Evolutionary conservation across 2,797 vertebrate genomes (phyloP), one percentile per base, ranked within the genome.

Genomic region (Iguana delicatissima): DNA sequence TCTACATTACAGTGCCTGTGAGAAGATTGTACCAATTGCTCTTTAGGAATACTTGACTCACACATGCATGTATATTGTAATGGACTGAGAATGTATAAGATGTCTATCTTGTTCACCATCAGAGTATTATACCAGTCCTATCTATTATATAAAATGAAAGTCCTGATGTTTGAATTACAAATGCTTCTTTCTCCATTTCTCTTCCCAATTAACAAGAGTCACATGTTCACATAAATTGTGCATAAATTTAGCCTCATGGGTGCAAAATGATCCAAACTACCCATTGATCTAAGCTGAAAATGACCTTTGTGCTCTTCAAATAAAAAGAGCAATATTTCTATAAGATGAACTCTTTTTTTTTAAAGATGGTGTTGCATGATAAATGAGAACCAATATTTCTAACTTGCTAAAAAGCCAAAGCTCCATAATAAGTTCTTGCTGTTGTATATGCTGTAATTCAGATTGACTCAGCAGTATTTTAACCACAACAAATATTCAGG

Each of bases 311-410:
- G n/a, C 38, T 82, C 50, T n/a, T 55, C 87, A 73, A 73, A 42
- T 77, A 59, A 77, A 52, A 67, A 32, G 79, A 29, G 24, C 6
- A 79, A 69, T 81, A 35, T 67, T 52, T 88, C 32, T 64, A 4
- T 82, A 82, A 88, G 52, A 55, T 6, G 46, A 38, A 46, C 57
- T 89, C 8, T 18, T 4, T 8, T 3, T 93, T 93, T 89, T n/a
- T 18, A 77, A 73, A 73, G 50, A 86, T 91, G 92, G 90, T 92
- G 82, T 52, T 92, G 88, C 93, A 52, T 90, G 90, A 89, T 94
- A 52, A 93, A 62, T 93, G 91, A 94, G 93, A 92, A 94, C n/a
- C 92, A 89, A 83, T 91, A 88, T 89, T 92, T 92, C 91, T 91
- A 92, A 93, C 92, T 89, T 74, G 42, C 3, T 90, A 93, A 81